Percentiles rank a stretch among this genome's conserved stretches.
Evolutionary conservation across 2,888 invertebrate species (phyloP).

Genomic region (Brachynemurus nebulosus): DNA sequence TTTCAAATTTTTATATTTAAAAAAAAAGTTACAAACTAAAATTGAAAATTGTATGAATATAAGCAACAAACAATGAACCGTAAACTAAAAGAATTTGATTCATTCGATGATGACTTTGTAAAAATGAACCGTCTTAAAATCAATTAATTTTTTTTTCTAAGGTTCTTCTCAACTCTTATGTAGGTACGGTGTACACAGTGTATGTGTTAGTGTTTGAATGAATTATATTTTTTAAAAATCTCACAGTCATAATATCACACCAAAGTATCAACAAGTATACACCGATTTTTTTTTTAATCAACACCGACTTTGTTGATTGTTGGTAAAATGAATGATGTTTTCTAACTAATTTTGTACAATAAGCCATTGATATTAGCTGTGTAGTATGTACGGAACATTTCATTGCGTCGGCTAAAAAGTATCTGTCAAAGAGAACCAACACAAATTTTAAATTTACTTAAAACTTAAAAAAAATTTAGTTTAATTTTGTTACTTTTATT

Average conservation of each 20-base stretch:
- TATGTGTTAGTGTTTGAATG: not conserved
- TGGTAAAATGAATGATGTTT: no score
- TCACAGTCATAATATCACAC: not conserved
- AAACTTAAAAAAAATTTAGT: not conserved
- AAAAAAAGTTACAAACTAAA: no score
- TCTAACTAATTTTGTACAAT: no score
- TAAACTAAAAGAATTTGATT: not conserved
- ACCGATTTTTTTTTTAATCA: no score
- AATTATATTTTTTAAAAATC: slow-evolving; percentile 2
- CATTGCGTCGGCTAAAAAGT: no score
- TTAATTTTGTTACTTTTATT: not conserved
- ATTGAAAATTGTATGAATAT: not conserved
- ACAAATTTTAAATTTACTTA: slow-evolving; percentile 3
- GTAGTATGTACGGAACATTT: no score
- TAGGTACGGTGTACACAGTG: no score
- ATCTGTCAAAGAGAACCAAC: not conserved
- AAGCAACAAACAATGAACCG: not conserved
- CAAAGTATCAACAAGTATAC: no score
- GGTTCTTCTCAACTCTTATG: no score
- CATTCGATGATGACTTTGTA: not conserved
- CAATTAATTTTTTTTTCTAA: slow-evolving; percentile 3
- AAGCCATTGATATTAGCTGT: no score
- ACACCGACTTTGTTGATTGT: no score
- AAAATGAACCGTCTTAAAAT: slow-evolving; percentile 2
- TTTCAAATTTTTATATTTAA: no score